A percentile compares a stretch with the other conserved stretches of the same genome.
Conservation (phyloP, 1,140 invertebrate species). For the Tetragnatha versicolor region DNA sequence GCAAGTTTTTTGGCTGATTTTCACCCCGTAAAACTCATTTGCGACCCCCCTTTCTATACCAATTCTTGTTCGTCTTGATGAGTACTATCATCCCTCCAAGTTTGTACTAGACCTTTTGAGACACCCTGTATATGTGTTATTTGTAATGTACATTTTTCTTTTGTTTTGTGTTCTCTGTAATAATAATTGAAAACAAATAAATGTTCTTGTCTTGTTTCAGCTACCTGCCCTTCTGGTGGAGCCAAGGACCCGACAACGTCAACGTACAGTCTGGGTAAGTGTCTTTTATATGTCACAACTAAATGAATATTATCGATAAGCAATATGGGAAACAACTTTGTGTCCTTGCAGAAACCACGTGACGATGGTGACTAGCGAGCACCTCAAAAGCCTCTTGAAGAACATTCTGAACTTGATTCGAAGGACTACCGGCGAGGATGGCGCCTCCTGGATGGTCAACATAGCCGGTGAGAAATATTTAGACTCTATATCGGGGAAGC, state of each 20-base stretch:
- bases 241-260: conserved; percentile 93
- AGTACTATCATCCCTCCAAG: no score
- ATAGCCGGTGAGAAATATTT: conserved; percentile 77
- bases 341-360: conserved; percentile 76
- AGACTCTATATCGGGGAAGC: no score
- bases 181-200: background rate
- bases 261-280: conserved; percentile 73
- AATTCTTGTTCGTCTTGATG: no score
- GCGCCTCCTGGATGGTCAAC: conserved; percentile 98
- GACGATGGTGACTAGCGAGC: conserved; percentile 94
- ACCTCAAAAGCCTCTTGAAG: conserved; percentile 96
- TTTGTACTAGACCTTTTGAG: no score
- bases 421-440: conserved; percentile 92
- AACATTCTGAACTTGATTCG: conserved; percentile 96
- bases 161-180: background rate
- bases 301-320: no score
- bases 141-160: background rate
- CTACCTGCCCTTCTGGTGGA: conserved; percentile 98
- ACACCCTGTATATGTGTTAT: no score
- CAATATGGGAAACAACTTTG: no score
- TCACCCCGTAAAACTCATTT: no score
- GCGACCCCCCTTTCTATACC: no score
- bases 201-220: no score
- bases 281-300: no score
- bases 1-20: no score